phyloP scores from a whole-genome alignment of 2,113 vertebrate genomes.

The Pogona vitticeps region DNA sequence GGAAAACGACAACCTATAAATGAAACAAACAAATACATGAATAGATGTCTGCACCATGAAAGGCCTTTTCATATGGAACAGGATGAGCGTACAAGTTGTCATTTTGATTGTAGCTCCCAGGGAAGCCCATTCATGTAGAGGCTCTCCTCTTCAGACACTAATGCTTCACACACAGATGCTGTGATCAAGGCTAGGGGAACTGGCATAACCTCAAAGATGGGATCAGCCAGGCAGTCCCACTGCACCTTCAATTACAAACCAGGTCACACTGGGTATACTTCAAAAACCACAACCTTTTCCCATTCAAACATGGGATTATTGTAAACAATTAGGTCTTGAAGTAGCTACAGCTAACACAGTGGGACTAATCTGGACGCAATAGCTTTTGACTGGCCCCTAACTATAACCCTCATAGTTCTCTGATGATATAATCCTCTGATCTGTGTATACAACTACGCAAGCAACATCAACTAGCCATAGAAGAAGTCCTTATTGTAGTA shows the following conservation, averaged over 20 bases:
- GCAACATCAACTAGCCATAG: neutral
- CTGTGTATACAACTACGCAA: neutral
- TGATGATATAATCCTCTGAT: neutral
- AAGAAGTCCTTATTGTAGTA: neutral
- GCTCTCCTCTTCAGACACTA: too few species aligned
- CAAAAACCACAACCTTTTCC: neutral
- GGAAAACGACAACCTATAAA: too few species aligned
- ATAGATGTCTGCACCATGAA: neutral
- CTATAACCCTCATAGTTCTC: neutral
- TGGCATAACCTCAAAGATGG: too few species aligned
- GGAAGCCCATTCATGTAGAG: neutral
- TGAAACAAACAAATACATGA: too few species aligned
- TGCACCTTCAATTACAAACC: too few species aligned
- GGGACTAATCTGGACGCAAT: slow-evolving; percentile 17
- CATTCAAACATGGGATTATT: slow-evolving; percentile 1
- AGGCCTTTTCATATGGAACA: neutral
- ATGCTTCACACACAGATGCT: too few species aligned
- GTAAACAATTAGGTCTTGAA: slow-evolving; percentile 17
- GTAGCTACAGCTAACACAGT: neutral
- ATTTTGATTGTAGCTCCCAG: neutral
- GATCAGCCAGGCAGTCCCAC: too few species aligned
- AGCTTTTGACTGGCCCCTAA: neutral
- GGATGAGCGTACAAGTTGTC: neutral
- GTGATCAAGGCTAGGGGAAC: too few species aligned
- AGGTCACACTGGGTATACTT: neutral